Conservation (phyloP, 1,140 invertebrate genomes). For the Bombus vancouverensis region DNA sequence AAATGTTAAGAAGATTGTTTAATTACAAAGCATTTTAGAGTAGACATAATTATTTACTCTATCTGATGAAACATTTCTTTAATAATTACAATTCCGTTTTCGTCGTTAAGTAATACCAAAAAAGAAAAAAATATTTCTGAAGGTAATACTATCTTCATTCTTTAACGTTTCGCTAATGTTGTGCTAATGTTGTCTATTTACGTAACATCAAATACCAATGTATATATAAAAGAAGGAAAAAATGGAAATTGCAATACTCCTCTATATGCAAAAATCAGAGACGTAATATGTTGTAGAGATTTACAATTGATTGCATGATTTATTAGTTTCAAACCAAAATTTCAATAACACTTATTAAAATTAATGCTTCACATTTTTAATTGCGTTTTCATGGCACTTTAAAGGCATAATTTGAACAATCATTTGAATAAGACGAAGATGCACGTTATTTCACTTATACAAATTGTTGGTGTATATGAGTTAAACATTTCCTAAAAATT, state of each 20-base stretch:
- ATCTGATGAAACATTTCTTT: constrained; percentile 14
- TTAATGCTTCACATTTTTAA: background rate
- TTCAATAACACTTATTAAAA: background rate
- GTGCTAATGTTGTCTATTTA: constrained; percentile 34
- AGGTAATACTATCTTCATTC: constrained; percentile 35
- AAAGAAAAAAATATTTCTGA: constrained; percentile 35
- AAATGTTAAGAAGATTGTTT: constrained; percentile 32
- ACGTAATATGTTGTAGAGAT: background rate
- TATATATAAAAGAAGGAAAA: constrained; percentile 25
- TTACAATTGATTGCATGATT: background rate
- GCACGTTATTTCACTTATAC: background rate
- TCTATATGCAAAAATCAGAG: constrained; percentile 7
- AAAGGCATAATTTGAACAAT: constrained; percentile 37
- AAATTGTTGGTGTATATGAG: constrained; percentile 3
- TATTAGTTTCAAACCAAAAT: background rate
- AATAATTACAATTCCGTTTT: constrained; percentile 25
- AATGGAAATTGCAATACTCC: constrained; percentile 19
- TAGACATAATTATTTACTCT: constrained; percentile 36
- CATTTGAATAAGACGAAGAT: background rate
- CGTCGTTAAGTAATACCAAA: constrained; percentile 47
- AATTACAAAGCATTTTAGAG: constrained; percentile 25
- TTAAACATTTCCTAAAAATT: background rate
- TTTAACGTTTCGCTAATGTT: background rate
- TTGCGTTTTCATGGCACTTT: constrained; percentile 57
- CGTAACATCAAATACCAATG: constrained; percentile 45